Percentiles rank a stretch among this genome's conserved stretches.
These are phyloP conservation scores for Calliopum simillimum DNA, from an alignment of 2,888 invertebrate species.

Conservation along the genomic window DNA sequence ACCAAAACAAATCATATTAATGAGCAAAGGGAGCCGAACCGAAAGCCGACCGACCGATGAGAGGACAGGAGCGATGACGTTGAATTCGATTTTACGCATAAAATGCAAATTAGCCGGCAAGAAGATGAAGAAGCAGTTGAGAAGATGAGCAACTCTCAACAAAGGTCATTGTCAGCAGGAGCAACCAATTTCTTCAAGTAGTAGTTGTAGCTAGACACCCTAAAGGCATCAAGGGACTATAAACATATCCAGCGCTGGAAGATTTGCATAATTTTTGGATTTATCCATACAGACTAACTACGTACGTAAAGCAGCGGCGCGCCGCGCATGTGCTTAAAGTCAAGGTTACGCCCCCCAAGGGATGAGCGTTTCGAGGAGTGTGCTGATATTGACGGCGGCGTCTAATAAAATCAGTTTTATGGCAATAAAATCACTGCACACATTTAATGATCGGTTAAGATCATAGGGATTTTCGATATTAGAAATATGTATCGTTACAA, in stretches of 20 bases:
- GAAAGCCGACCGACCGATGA: not conserved
- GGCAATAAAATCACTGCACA: constrained; percentile 37
- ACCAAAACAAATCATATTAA: constrained; percentile 24
- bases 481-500: no score
- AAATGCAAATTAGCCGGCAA: constrained; percentile 26
- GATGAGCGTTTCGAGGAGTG: not conserved
- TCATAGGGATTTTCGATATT: no score
- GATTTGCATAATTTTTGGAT: constrained; percentile 33
- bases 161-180: constrained; percentile 6
- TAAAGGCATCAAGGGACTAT: constrained; percentile 13
- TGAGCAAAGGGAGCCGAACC: not conserved
- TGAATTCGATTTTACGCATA: not conserved
- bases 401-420: constrained; percentile 51
- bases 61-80: not conserved
- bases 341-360: constrained; percentile 12
- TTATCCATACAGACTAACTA: not conserved
- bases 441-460: no score
- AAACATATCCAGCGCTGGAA: not conserved
- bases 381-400: constrained; percentile 9
- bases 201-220: constrained; percentile 13
- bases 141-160: not conserved
- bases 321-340: constrained; percentile 11
- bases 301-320: not conserved
- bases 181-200: not conserved
- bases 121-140: not conserved